phyloP scores from a whole-genome alignment of 2,797 vertebrate genomes.

The Sebastes baramenuke region DNA sequence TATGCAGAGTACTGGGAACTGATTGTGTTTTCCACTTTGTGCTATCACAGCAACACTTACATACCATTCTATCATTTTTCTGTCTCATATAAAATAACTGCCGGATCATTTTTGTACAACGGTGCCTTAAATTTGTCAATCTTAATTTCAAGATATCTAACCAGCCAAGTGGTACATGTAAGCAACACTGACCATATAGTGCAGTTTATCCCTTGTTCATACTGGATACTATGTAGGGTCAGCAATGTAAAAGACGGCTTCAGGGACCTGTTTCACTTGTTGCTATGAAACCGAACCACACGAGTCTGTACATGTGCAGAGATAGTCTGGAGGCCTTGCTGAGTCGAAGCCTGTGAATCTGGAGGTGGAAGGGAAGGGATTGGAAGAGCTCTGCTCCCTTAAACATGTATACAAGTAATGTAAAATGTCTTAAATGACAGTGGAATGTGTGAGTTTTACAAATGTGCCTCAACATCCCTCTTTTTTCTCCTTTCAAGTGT shows the following conservation, averaged over 20 bases:
- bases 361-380: conserved; percentile 75
- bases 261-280: conserved; percentile 79
- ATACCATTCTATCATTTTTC: neutral
- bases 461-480: neutral
- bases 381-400: conserved; percentile 49
- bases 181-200: neutral
- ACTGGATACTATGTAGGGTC: conserved; percentile 47
- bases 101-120: neutral
- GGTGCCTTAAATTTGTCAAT: neutral
- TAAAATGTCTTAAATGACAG: conserved; percentile 46
- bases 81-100: neutral
- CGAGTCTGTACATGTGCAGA: conserved; percentile 71
- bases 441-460: conserved; percentile 13
- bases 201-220: conserved; percentile 11
- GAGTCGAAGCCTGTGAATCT: conserved; percentile 77
- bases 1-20: neutral
- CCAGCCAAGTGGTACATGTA: neutral
- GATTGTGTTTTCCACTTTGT: neutral
- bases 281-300: conserved; percentile 83
- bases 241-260: conserved; percentile 52
- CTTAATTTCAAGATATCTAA: conserved; percentile 7
- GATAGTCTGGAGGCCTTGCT: conserved; percentile 77
- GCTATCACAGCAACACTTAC: neutral
- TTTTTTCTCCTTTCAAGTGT: conserved; percentile 11
- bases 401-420: conserved; percentile 26